Base-by-base conservation (phyloP, 2,888 invertebrate genomes). In the Allolobophora icterica region DNA sequence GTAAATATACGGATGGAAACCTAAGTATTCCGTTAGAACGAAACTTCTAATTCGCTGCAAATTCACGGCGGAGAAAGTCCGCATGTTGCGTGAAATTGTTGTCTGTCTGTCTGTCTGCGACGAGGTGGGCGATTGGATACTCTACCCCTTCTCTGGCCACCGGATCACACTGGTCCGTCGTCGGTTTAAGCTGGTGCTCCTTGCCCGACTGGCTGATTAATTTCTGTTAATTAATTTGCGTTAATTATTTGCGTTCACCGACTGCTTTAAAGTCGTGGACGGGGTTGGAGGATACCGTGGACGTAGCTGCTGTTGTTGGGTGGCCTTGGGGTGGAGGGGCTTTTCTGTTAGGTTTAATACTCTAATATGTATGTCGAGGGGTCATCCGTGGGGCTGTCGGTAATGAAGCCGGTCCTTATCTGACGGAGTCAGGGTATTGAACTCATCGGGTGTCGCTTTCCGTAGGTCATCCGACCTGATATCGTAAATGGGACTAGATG, bases 151-250 rank as follows among this genome's bases (percentile, higher is more conserved):
- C 71, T 71, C 30, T n/a, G n/a, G 71, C 8, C 30, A 71, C 71
- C 71, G 8, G 71, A 71, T n/a, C 71, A 11, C n/a, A n/a, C n/a
- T 71, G 71, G 71, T 71, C 71, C 13, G 71, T n/a, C 15, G 71
- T n/a, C 30, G 30, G n/a, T 71, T 4, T 71, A n/a, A n/a, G n/a
- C 71, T 71, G 71, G 71, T 71, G 71, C 24, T 52, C n/a, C 11
- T n/a, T n/a, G 71, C 71, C 71, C 13, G 30, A 71, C 30, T 71
- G 71, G n/a, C 71, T 71, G n/a, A 71, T 71, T 71, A 71, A n/a
- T 71, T n/a, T 71, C 71, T 6, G 71, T n/a, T 71, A 71, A 71
- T 71, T 71, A 71, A 71, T n/a, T 71, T 71, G n/a, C 71, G 71
- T 71, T 71, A n/a, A 71, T 71, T 71, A 71, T 71, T n/a, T 71